Conservation (phyloP, 2,797 vertebrate species). For the Carapus acus region DNA sequence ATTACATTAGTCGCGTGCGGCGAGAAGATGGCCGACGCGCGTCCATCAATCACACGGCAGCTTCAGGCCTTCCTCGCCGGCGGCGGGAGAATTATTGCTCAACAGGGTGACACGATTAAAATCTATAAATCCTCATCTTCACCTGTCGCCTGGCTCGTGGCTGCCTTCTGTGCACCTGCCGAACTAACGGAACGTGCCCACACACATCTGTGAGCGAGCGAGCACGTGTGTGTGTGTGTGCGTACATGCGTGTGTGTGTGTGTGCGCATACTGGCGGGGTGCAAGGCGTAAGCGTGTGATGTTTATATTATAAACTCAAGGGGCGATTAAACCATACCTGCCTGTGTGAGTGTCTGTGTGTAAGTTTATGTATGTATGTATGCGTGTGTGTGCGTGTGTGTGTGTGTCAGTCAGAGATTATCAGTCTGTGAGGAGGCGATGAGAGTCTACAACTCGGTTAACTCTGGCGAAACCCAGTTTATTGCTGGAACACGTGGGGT, state of each 20-base stretch:
- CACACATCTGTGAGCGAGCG: slow-evolving; percentile 6
- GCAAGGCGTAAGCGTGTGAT: slow-evolving; percentile 21
- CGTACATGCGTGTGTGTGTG: slow-evolving; percentile 4
- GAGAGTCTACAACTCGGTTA: neutral
- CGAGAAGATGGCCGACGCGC: slow-evolving; percentile 27
- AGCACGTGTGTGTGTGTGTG: neutral
- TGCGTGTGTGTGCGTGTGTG: no score
- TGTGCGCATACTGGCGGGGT: slow-evolving; percentile 8
- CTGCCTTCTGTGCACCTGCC: slow-evolving; percentile 66
- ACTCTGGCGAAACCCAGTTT: slow-evolving; percentile 7
- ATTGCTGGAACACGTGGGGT: slow-evolving; percentile 18
- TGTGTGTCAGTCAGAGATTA: no score
- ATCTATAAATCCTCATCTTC: slow-evolving; percentile 73
- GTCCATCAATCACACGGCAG: slow-evolving; percentile 49
- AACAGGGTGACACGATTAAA: slow-evolving; percentile 69
- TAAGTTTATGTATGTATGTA: slow-evolving; percentile 20
- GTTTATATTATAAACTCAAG: slow-evolving; percentile 66
- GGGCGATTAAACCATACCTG: slow-evolving; percentile 34
- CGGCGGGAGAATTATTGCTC: slow-evolving; percentile 68
- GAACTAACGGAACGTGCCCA: slow-evolving; percentile 59
- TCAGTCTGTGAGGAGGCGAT: no score
- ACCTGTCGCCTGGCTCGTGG: slow-evolving; percentile 72
- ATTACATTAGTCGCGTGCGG: slow-evolving; percentile 4
- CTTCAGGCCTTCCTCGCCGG: slow-evolving; percentile 39
- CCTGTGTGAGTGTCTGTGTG: slow-evolving; percentile 10